A percentile compares a stretch with the other conserved stretches of the same genome.
These are phyloP conservation scores for Drosophila ironensis DNA, from an alignment of 1,140 invertebrate genomes.

Conservation along the genomic window DNA sequence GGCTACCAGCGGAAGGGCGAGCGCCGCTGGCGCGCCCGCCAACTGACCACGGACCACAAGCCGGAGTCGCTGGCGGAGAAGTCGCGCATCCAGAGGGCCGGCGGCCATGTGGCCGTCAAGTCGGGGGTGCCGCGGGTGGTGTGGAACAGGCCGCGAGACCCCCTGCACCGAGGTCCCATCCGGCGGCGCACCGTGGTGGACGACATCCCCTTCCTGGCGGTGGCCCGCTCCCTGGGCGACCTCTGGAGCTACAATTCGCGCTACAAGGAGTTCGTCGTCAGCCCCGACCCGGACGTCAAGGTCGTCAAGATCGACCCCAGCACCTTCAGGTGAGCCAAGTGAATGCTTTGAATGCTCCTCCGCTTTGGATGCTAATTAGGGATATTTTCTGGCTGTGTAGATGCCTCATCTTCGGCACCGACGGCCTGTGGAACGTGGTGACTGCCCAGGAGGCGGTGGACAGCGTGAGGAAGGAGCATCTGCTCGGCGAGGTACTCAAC, in stretches of 20 bases:
- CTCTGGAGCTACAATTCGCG: slow-evolving; percentile 98
- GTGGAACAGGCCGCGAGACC: slow-evolving; percentile 95
- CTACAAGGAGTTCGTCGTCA: slow-evolving; percentile 95
- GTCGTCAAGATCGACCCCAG: slow-evolving; percentile 92
- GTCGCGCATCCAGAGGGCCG: slow-evolving; percentile 91
- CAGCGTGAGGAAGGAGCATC: slow-evolving; percentile 90
- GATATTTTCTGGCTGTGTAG: slow-evolving; percentile 81
- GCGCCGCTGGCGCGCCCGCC: slow-evolving; percentile 89
- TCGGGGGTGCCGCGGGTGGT: slow-evolving; percentile 97
- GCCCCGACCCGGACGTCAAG: slow-evolving; percentile 97
- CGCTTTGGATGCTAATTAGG: neutral
- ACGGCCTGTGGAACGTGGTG: slow-evolving; percentile 98
- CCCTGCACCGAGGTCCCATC: slow-evolving; percentile 87
- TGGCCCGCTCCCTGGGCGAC: slow-evolving; percentile 96
- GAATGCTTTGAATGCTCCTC: slow-evolving; percentile 4
- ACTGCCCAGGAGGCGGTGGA: slow-evolving; percentile 91
- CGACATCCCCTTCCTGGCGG: slow-evolving; percentile 97
- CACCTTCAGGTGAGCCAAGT: slow-evolving; percentile 84
- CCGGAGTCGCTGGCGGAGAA: slow-evolving; percentile 95
- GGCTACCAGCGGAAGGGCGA: slow-evolving; percentile 89
- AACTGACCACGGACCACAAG: slow-evolving; percentile 96
- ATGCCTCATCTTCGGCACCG: slow-evolving; percentile 97
- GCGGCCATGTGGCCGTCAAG: slow-evolving; percentile 94
- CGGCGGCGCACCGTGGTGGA: slow-evolving; percentile 93
- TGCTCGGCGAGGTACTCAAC: slow-evolving; percentile 86